Evolutionary conservation across 2,888 invertebrate genomes (phyloP).

Genomic region (Gonocerus acuteangulatus): DNA sequence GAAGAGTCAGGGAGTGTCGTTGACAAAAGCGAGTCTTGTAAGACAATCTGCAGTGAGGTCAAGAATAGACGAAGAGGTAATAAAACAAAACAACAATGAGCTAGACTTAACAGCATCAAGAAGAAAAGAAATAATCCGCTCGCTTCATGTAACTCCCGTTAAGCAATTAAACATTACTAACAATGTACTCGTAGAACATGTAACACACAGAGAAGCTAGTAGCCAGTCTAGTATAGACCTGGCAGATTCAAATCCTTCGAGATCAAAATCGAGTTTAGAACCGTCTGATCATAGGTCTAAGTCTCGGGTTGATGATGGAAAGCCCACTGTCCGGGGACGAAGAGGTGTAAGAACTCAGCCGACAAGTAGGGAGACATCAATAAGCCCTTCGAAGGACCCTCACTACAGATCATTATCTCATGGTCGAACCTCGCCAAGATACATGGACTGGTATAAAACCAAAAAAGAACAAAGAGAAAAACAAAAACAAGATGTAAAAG

Average conservation of each 20-base stretch:
- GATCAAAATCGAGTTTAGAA: conserved; percentile 1
- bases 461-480: conserved; percentile 46
- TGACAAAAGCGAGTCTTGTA: conserved; percentile 35
- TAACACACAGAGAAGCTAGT: conserved; percentile 24
- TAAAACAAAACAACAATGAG: conserved; percentile 27
- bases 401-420: neutral
- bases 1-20: conserved; percentile 26
- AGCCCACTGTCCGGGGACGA: neutral
- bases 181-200: conserved; percentile 30
- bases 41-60: conserved; percentile 28
- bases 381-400: neutral
- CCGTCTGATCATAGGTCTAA: neutral
- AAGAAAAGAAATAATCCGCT: conserved; percentile 27
- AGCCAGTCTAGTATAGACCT: neutral
- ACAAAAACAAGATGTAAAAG: conserved; percentile 17
- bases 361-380: conserved; percentile 1
- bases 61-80: conserved; percentile 14
- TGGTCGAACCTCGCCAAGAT: conserved; percentile 48
- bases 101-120: conserved; percentile 26
- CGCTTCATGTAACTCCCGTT: conserved; percentile 33
- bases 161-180: conserved; percentile 32
- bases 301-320: neutral
- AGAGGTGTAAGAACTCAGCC: conserved; percentile 6
- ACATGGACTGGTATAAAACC: conserved; percentile 71
- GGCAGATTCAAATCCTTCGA: neutral